A percentile compares a stretch with the other conserved stretches of the same genome.
Evolutionary conservation across 2,888 invertebrate genomes (phyloP).

Genomic region (Phyllotreta striolata): DNA sequence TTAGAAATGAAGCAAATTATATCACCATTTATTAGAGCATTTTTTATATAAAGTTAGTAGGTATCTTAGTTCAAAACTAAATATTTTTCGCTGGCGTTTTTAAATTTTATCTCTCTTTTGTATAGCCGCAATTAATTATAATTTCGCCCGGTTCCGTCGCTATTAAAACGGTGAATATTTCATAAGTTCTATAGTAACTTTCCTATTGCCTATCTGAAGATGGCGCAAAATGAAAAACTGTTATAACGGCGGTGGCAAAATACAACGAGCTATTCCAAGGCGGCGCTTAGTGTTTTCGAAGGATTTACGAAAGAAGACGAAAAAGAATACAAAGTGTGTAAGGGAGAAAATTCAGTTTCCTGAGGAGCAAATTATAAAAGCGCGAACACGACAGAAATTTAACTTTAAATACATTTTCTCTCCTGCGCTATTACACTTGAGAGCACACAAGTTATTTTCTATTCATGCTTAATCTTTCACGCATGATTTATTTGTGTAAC

Average conservation of each 20-base stretch:
- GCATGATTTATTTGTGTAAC: no score
- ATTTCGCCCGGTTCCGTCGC: slow-evolving; percentile 21
- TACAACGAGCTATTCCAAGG: slow-evolving; percentile 25
- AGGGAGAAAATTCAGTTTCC: slow-evolving; percentile 21
- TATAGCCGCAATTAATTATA: slow-evolving; percentile 22
- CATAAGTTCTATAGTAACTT: slow-evolving; percentile 15
- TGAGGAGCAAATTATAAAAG: slow-evolving; percentile 14
- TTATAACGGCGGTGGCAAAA: slow-evolving; percentile 25
- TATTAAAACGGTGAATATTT: slow-evolving; percentile 31
- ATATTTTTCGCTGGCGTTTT: no score
- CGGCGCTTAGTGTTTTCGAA: slow-evolving; percentile 22
- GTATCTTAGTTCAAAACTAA: no score
- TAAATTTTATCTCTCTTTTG: slow-evolving; percentile 27
- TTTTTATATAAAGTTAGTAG: no score
- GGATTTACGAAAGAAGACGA: slow-evolving; percentile 23
- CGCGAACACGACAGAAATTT: no score
- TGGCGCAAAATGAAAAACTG: slow-evolving; percentile 24
- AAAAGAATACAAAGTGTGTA: slow-evolving; percentile 24
- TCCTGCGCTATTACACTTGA: no score
- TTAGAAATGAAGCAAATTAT: no score
- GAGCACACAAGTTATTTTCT: no score
- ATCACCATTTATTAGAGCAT: no score
- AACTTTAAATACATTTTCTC: no score
- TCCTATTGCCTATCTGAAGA: slow-evolving; percentile 1
- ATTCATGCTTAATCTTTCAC: no score